Evolutionary conservation across 2,888 invertebrate species (phyloP), one percentile per base, ranked within the genome.

Genomic region (Cyclophora albipunctata): DNA sequence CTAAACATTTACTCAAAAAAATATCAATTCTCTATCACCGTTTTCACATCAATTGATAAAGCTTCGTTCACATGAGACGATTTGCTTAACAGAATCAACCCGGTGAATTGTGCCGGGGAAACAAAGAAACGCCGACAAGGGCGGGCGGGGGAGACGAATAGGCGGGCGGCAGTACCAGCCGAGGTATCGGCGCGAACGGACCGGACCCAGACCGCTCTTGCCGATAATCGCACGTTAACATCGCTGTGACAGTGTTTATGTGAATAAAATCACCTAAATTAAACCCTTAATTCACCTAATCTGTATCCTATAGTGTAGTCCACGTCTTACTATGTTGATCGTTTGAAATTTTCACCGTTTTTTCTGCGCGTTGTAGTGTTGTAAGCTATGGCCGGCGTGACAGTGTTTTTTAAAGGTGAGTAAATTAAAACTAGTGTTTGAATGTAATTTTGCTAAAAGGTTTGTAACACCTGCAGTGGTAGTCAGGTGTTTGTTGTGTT

Each of bases 81-180:
- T 80, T 81, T 83, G 83, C 81, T 77, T 78, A 78, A 77, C 77
- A 74, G 63, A 69, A 55, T 50, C 47, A 47, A 54, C 51, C 69
- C 69, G 71, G 73, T 68, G 75, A 77, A 75, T 37, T 37, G 37
- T 76, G 77, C 72, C 69, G 74, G 78, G 77, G 85, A 85, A 85
- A 88, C 87, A 88, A 88, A 87, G 87, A 83, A 85, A 82, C 75
- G 71, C 75, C 73, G 67, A 73, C 64, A 72, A 71, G 78, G 84
- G 80, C 81, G 83, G 84, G 80, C 77, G 81, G 85, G 84, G 81
- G 66, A 33, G 43, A 5, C 43, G 59, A 61, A 60, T 66, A 66
- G 78, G 73, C 76, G 76, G 78, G 71, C 73, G 75, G 53, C 75
- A 84, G 85, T 84, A 64, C 63, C 70, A 76, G 78, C 78, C 79